phyloP scores from a whole-genome alignment of 2,888 invertebrate genomes.

The Mimas tiliae region DNA sequence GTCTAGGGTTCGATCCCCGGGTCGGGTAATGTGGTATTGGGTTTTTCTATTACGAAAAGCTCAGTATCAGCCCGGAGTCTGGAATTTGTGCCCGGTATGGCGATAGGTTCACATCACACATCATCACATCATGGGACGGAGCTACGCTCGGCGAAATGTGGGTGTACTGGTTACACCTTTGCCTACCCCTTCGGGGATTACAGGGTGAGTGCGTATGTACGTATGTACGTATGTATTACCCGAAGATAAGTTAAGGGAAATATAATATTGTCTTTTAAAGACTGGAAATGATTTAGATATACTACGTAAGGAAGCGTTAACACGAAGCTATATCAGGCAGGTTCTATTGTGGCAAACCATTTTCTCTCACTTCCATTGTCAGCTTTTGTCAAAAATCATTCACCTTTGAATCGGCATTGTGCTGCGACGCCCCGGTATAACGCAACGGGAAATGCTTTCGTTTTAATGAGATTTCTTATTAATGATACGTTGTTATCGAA shows the following conservation, averaged over 20 bases:
- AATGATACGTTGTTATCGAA: background rate
- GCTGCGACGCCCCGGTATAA: background rate
- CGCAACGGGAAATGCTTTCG: slow-evolving; percentile 12
- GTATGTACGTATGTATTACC: too few relatives aligned
- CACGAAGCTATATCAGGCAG: slow-evolving; percentile 18
- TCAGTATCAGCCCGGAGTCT: too few relatives aligned
- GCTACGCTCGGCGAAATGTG: too few relatives aligned
- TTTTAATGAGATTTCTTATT: slow-evolving; percentile 24
- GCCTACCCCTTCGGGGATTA: too few relatives aligned
- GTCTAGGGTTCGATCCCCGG: too few relatives aligned
- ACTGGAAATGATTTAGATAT: slow-evolving; percentile 27
- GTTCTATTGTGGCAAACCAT: slow-evolving; percentile 28
- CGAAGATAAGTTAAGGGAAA: background rate
- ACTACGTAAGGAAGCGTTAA: slow-evolving; percentile 27
- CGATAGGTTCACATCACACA: too few relatives aligned
- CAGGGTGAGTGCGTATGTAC: too few relatives aligned
- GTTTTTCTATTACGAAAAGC: too few relatives aligned
- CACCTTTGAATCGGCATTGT: slow-evolving; percentile 27
- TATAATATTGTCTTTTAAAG: slow-evolving; percentile 9
- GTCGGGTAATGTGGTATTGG: too few relatives aligned
- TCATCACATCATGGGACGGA: too few relatives aligned
- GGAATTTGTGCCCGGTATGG: too few relatives aligned
- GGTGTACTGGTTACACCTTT: too few relatives aligned
- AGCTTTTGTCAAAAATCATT: slow-evolving; percentile 30
- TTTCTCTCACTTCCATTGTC: slow-evolving; percentile 29